These are phyloP conservation scores for Hyles vespertilio DNA, from an alignment of 1,140 invertebrate species.

Conservation along the genomic window DNA sequence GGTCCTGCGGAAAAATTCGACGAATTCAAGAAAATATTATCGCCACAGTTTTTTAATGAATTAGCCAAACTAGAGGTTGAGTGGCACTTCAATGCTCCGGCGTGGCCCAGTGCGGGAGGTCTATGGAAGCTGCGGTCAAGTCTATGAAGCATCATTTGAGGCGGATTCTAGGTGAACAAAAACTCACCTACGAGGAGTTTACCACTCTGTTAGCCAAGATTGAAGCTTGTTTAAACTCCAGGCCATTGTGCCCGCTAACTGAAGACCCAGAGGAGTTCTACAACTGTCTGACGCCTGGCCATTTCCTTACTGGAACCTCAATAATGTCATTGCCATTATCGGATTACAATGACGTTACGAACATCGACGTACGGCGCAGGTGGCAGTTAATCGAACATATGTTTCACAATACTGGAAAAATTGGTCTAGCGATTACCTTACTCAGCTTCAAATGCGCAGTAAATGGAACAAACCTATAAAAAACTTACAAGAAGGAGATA, in stretches of 20 bases:
- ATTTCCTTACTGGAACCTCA: background rate
- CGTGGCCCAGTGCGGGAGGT: background rate
- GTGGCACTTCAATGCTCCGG: slow-evolving; percentile 5
- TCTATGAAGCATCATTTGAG: background rate
- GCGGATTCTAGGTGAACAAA: background rate
- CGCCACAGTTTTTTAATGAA: slow-evolving; percentile 8
- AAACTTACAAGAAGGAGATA: too few species aligned
- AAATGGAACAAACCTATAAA: too few species aligned
- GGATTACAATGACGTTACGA: too few species aligned
- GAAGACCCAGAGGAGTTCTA: slow-evolving; percentile 31
- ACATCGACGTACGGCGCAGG: too few species aligned
- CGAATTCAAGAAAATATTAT: slow-evolving; percentile 5
- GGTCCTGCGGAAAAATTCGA: background rate
- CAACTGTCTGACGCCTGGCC: slow-evolving; percentile 1
- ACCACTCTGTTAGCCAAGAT: slow-evolving; percentile 3
- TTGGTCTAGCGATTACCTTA: too few species aligned
- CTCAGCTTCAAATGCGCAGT: too few species aligned
- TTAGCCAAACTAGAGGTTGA: background rate
- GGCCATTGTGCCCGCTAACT: slow-evolving; percentile 16
- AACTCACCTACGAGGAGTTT: slow-evolving; percentile 6
- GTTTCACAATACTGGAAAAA: too few species aligned
- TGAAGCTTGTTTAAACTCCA: slow-evolving; percentile 3
- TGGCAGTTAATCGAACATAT: too few species aligned
- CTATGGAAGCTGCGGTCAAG: background rate
- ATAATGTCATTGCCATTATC: too few species aligned